Conservation (phyloP, 2,113 vertebrate species). For the Bubalus kerabau region DNA sequence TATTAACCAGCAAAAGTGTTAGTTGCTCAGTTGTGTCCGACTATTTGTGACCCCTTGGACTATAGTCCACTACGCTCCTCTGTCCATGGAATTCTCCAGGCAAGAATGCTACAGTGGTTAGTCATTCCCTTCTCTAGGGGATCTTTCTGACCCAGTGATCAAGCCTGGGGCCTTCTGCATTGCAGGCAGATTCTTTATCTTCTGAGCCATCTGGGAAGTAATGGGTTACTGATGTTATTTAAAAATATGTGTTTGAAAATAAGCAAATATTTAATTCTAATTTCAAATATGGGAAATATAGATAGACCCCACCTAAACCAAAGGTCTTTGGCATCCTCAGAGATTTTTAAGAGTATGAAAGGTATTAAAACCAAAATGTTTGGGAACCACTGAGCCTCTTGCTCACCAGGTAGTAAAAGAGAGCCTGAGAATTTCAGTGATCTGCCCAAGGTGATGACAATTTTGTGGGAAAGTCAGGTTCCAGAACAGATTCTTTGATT, state of each 20-base stretch:
- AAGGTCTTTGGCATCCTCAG: neutral
- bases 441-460: neutral
- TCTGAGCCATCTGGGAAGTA: neutral
- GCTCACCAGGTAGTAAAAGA: neutral
- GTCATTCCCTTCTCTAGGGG: neutral
- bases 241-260: neutral
- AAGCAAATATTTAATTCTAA: neutral
- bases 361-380: neutral
- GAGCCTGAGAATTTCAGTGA: neutral
- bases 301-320: neutral
- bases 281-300: neutral
- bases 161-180: neutral
- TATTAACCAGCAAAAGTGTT: neutral
- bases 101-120: neutral
- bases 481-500: neutral
- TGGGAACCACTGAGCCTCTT: neutral
- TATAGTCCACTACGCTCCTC: neutral
- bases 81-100: neutral
- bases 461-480: neutral
- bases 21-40: neutral
- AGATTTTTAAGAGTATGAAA: neutral
- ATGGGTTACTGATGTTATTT: neutral
- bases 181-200: neutral
- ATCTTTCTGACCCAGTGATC: neutral
- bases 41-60: neutral